phyloP scores from a whole-genome alignment of 2,888 invertebrate species.

The Thumatha senex region DNA sequence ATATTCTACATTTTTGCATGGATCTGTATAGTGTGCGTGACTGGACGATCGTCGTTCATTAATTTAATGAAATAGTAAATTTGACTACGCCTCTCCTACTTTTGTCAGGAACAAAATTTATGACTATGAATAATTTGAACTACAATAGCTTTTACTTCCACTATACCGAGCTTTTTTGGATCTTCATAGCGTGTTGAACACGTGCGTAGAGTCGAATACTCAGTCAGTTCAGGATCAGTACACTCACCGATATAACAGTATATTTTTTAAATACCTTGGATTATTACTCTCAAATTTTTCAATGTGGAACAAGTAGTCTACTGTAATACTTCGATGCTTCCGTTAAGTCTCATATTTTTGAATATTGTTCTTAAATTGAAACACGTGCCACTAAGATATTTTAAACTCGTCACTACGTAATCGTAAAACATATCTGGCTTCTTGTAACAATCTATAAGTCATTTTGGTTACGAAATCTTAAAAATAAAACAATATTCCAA shows the following conservation, averaged over 20 bases:
- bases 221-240: too few relatives aligned
- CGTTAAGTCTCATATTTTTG: too few relatives aligned
- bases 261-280: slow-evolving; percentile 46
- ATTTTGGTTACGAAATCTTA: slow-evolving; percentile 2
- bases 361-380: not conserved
- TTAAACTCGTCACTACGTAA: not conserved
- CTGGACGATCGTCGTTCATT: slow-evolving; percentile 50
- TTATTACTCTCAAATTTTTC: slow-evolving; percentile 65
- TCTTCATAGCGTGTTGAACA: not conserved
- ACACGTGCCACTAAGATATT: not conserved
- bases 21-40: slow-evolving; percentile 46
- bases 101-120: slow-evolving; percentile 22
- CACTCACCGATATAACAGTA: too few relatives aligned
- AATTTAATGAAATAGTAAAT: slow-evolving; percentile 58
- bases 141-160: too few relatives aligned
- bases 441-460: not conserved
- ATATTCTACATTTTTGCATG: slow-evolving; percentile 18
- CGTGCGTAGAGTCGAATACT: not conserved
- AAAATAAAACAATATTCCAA: not conserved
- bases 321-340: slow-evolving; percentile 68
- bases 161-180: too few relatives aligned
- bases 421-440: not conserved
- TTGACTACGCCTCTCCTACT: slow-evolving; percentile 45
- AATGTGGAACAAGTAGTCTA: slow-evolving; percentile 60
- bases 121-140: not conserved